Conservation (phyloP, 2,888 invertebrate genomes). For the Macroteleia sp. region DNA sequence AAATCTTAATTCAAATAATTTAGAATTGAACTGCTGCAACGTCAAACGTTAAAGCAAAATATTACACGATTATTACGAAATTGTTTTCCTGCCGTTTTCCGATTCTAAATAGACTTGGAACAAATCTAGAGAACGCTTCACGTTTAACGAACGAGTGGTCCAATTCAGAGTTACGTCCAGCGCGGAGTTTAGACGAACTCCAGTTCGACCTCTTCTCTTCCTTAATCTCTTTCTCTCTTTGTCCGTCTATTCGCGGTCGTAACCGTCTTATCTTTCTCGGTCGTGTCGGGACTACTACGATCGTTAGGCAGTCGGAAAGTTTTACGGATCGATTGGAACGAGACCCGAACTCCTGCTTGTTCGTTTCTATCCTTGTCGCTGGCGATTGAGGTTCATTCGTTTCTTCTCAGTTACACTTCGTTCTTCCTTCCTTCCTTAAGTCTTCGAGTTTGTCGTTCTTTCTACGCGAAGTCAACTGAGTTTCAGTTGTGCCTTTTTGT, state of each 20-base stretch:
- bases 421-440: slow-evolving; percentile 66
- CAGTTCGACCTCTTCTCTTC: slow-evolving; percentile 65
- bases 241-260: slow-evolving; percentile 27
- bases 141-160: slow-evolving; percentile 75
- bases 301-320: slow-evolving; percentile 75
- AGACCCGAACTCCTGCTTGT: slow-evolving; percentile 35
- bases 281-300: slow-evolving; percentile 67
- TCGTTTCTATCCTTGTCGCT: slow-evolving; percentile 44
- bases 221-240: slow-evolving; percentile 45
- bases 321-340: slow-evolving; percentile 73
- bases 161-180: slow-evolving; percentile 77
- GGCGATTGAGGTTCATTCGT: slow-evolving; percentile 56
- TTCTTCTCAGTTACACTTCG: slow-evolving; percentile 36
- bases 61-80: slow-evolving; percentile 41
- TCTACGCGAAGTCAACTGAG: slow-evolving; percentile 57
- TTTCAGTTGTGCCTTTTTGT: slow-evolving; percentile 49
- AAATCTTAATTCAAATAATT: too few species aligned
- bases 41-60: too few species aligned
- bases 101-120: slow-evolving; percentile 39
- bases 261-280: slow-evolving; percentile 53
- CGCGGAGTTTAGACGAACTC: slow-evolving; percentile 71
- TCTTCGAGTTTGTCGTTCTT: slow-evolving; percentile 68
- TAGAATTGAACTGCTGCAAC: too few species aligned
- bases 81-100: slow-evolving; percentile 63
- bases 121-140: slow-evolving; percentile 47